phyloP scores from a whole-genome alignment of 2,113 vertebrate species.

The Centrocercus urophasianus region DNA sequence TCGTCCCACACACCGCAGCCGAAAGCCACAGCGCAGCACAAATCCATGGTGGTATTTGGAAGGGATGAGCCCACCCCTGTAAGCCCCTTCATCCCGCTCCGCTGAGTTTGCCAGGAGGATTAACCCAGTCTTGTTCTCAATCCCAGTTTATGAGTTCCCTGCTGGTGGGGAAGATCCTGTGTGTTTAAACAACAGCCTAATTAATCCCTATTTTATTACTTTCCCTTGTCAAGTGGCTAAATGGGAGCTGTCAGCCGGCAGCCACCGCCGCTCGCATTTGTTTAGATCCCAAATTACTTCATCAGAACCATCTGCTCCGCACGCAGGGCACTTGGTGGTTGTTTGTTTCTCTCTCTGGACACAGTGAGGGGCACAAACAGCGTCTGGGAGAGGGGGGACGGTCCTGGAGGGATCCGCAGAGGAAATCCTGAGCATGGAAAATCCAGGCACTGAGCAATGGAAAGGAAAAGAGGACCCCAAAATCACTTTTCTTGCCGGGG shows the following conservation, averaged over 20 bases:
- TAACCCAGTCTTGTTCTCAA: constrained; percentile 91
- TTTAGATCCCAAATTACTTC: constrained; percentile 65
- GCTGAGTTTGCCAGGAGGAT: constrained; percentile 80
- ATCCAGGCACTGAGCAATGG: not conserved
- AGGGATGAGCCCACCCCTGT: constrained; percentile 23
- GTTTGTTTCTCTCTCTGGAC: constrained; percentile 4
- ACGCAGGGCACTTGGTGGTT: not conserved
- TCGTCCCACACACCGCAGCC: not conserved
- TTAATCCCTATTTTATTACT: constrained; percentile 95
- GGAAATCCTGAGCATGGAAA: not conserved
- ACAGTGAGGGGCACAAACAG: not conserved
- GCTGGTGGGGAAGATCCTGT: constrained; percentile 80
- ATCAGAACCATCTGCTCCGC: constrained; percentile 65
- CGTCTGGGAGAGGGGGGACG: not conserved
- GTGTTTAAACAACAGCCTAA: constrained; percentile 94
- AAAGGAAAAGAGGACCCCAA: not conserved
- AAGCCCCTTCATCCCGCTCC: constrained; percentile 58
- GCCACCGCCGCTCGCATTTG: constrained; percentile 41
- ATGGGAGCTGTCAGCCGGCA: constrained; percentile 52
- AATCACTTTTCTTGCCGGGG: not conserved
- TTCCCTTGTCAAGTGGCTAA: constrained; percentile 79
- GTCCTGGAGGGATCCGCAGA: not conserved
- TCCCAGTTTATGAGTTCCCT: constrained; percentile 92
- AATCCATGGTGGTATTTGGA: constrained; percentile 58
- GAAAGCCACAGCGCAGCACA: not conserved